Base-by-base conservation (phyloP, 1,140 invertebrate genomes). In the Hycleus cichorii region DNA sequence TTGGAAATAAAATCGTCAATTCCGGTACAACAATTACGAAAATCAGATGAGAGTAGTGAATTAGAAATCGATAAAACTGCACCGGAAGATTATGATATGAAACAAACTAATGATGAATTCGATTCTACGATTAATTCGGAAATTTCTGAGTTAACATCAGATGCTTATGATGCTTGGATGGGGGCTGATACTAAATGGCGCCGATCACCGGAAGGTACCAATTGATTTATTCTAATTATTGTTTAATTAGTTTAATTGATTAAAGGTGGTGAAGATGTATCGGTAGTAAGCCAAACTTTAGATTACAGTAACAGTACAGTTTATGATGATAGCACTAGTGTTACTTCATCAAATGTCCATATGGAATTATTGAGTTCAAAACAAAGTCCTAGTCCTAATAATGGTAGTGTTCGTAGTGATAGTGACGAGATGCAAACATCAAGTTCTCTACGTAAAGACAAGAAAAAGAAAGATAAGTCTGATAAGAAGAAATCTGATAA, bases 391-490 rank as follows among this genome's bases (percentile, higher is more conserved):
- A 71, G 74, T 55, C 77, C 75, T 49, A 77, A 76, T 0, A 75
- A 75, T 58, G 70, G 67, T 5, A 77, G 76, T 25, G 76, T 56
- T 10, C 47, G 25, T 72, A 49, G 74, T 74, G 49, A 72, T 75
- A 71, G 66, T 47, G 70, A 73, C 40, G 64, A 67, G 25, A 67
- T 63, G 24, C 64, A 65, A 24, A 67, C 67, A 44, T 68, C 65
- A 4, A 69, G 64, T 42, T 68, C 72, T 7, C 59, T 69, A 39
- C 70, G 61, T 74, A 78, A 69, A 74, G 79, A 63, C 44, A 81
- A 82, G 59, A 81, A 80, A 63, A 77, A 82, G 49, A 79, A 79
- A 70, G 76, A 81, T 55, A 80, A 84, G 80, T 70, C 70, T 50
- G 80, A 83, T 52, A 80, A 81, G 2, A 82, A 80, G 60, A 71